Evolutionary conservation across 1,140 invertebrate genomes (phyloP).

Genomic region (Bombus turneri): DNA sequence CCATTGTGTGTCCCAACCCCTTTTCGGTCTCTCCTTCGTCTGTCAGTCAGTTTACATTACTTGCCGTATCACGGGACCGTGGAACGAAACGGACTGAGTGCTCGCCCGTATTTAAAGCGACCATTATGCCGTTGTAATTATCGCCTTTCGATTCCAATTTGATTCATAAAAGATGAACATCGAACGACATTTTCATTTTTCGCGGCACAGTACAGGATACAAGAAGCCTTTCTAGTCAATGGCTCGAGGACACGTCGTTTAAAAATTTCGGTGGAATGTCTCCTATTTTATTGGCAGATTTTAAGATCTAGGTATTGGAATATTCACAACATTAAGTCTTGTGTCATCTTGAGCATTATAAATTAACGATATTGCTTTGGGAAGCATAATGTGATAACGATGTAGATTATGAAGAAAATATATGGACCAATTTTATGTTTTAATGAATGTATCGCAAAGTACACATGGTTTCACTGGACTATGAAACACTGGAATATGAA

Average conservation of each 20-base stretch:
- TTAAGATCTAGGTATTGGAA: not conserved
- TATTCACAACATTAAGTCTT: not conserved
- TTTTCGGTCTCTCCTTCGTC: conserved; percentile 67
- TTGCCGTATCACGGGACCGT: conserved; percentile 45
- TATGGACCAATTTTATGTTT: no score
- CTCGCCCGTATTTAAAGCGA: conserved; percentile 70
- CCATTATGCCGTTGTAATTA: conserved; percentile 77
- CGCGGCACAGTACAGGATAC: no score
- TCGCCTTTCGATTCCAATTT: conserved; percentile 74
- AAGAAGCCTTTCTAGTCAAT: not conserved
- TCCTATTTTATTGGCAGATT: not conserved
- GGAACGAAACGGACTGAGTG: conserved; percentile 43
- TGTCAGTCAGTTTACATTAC: conserved; percentile 77
- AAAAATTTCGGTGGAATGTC: not conserved
- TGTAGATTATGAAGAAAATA: not conserved
- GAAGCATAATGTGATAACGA: not conserved
- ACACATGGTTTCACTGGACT: no score
- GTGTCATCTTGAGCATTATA: no score
- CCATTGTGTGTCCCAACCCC: conserved; percentile 73
- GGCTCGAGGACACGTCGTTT: conserved; percentile 13
- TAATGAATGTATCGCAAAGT: no score
- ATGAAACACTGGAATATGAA: no score
- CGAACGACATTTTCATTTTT: not conserved
- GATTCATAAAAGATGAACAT: conserved; percentile 61
- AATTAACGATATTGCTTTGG: not conserved